Base-by-base conservation (phyloP, 2,888 invertebrate genomes). In the Leptopilina myrica region DNA sequence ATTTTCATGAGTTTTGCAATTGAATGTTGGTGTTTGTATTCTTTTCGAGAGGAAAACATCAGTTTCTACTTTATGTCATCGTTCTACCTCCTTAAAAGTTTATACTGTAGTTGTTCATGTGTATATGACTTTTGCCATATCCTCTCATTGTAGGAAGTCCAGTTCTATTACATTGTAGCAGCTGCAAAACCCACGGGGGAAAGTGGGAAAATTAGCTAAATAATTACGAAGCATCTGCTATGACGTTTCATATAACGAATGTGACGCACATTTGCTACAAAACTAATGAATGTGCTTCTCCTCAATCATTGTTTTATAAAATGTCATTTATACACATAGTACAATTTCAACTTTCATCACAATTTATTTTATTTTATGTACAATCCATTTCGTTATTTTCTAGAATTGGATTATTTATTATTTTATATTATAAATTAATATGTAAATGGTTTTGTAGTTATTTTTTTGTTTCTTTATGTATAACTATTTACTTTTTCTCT, bases 121-220 rank as follows among this genome's bases (percentile, higher is more conserved):
- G 14, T 69, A 7, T 69, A 53, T 49, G 14, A 69, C 69, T 69
- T 69, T 26, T 53, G 53, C 8, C 26, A 69, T 49, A 49, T 49
- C 49, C 69, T 46, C 26, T 15, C 14, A 69, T 49, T 69, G 69
- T 69, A 20, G 69, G 49, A 69, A 26, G 69, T 69, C 49, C 69
- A 49, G 69, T 69, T 69, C 67, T 67, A 67, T 67, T 67, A 67
- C 26, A 69, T 49, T 26, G 69, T 26, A 69, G 14, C 69, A 69
- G 69, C 49, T 69, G 69, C 26, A 69, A 46, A 69, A 46, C 53
- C 69, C 12, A 20, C 20, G 69, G 69, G 69, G 69, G 69, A 67
- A 67, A 67, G 49, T 49, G 67, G 46, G 46, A 69, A 69, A 69
- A 69, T 69, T 69, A 69, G 69, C 49, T 69, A 69, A 69, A 69